Conservation (phyloP, 1,140 invertebrate genomes). For the Drosophila bocki region DNA sequence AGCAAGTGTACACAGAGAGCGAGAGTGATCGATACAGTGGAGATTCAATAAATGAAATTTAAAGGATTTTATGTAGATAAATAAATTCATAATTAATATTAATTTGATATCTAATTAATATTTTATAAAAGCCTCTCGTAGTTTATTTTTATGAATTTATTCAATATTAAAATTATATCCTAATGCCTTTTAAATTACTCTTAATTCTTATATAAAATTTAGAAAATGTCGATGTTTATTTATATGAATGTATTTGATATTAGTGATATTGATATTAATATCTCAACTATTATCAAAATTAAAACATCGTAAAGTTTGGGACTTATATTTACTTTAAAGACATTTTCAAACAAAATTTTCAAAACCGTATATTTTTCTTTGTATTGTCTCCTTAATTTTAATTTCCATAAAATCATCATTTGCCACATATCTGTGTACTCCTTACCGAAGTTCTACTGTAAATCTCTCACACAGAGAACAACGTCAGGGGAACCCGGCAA, state of each 20-base stretch:
- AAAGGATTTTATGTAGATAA: background rate
- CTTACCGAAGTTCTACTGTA: slow-evolving; percentile 20
- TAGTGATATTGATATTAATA: too few species aligned
- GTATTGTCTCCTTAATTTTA: too few species aligned
- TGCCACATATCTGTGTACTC: background rate
- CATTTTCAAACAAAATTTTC: too few species aligned
- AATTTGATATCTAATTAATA: background rate
- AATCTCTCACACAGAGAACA: slow-evolving; percentile 21
- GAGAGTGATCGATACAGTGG: slow-evolving; percentile 51
- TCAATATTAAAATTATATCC: background rate
- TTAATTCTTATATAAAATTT: background rate
- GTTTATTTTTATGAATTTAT: background rate
- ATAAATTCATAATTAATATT: background rate
- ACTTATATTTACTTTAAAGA: too few species aligned
- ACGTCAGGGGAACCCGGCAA: slow-evolving; percentile 21
- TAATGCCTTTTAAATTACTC: background rate
- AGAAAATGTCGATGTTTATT: too few species aligned
- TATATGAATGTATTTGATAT: too few species aligned
- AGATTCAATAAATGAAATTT: background rate
- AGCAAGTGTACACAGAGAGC: slow-evolving; percentile 40
- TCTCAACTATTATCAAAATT: too few species aligned
- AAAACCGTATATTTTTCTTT: too few species aligned
- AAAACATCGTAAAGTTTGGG: too few species aligned
- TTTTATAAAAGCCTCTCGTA: background rate
- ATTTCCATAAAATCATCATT: background rate